phyloP scores from a whole-genome alignment of 2,797 vertebrate species.

The Tokudaia tokunoshimensis region DNA sequence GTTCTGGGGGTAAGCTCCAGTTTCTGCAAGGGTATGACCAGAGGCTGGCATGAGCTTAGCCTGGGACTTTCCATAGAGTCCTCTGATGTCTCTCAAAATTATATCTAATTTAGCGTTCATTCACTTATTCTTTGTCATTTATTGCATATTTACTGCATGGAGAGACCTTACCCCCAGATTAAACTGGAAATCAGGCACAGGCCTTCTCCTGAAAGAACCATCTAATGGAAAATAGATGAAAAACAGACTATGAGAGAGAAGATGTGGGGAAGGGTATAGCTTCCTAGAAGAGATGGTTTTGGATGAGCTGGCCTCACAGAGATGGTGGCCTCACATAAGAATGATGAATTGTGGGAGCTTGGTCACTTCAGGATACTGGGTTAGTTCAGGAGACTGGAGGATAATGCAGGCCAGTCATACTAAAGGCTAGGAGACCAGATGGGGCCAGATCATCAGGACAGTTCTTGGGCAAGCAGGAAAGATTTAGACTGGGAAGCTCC shows the following conservation, averaged over 20 bases:
- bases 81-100: neutral
- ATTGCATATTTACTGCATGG: neutral
- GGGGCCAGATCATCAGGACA: neutral
- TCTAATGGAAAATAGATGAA: neutral
- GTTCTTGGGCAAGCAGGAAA: neutral
- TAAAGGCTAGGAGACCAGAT: neutral
- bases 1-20: neutral
- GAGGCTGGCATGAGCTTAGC: neutral
- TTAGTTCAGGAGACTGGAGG: neutral
- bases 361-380: neutral
- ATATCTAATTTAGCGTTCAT: neutral
- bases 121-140: neutral
- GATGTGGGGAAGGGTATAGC: neutral
- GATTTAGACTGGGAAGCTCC: neutral
- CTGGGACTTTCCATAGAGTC: neutral
- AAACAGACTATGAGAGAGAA: neutral
- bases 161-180: neutral
- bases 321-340: neutral
- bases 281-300: neutral
- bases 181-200: neutral
- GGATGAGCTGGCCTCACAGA: neutral
- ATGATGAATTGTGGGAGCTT: fast-evolving
- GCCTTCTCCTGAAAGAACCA: neutral
- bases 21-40: neutral
- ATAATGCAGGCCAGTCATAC: neutral